phyloP scores from a whole-genome alignment of 2,888 invertebrate genomes.

The Aproaerema taeniolella region DNA sequence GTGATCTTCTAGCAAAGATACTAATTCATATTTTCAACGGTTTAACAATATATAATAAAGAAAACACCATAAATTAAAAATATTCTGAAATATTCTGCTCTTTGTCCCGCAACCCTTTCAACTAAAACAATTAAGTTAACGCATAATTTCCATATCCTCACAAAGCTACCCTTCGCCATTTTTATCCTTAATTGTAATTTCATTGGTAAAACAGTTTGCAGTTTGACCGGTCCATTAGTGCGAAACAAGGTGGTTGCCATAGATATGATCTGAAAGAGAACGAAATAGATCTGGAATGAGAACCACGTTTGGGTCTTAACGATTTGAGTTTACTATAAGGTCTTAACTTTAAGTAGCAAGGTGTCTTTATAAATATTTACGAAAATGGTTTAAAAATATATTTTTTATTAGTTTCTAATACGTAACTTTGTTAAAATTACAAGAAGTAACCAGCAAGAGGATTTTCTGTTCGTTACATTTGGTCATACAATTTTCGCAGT shows the following conservation, averaged over 20 bases:
- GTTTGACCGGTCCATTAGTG: conserved; percentile 78
- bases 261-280: too few species aligned
- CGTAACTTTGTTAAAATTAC: too few species aligned
- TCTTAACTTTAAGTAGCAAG: too few species aligned
- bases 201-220: conserved; percentile 77
- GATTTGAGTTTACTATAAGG: too few species aligned
- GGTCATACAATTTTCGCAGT: too few species aligned
- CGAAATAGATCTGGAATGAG: too few species aligned
- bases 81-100: neutral
- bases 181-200: conserved; percentile 77
- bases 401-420: too few species aligned
- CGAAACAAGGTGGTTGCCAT: conserved; percentile 73
- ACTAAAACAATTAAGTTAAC: conserved; percentile 13
- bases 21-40: neutral
- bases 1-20: neutral
- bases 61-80: neutral
- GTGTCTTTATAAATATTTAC: too few species aligned
- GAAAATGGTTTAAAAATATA: too few species aligned
- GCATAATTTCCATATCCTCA: conserved; percentile 43
- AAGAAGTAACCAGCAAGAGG: too few species aligned
- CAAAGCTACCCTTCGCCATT: conserved; percentile 62
- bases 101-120: neutral
- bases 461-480: too few species aligned
- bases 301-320: too few species aligned
- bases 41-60: neutral